A percentile compares a stretch with the other conserved stretches of the same genome.
These are phyloP conservation scores for Glyptemys insculpta DNA, from an alignment of 2,797 vertebrate genomes.

Conservation along the genomic window DNA sequence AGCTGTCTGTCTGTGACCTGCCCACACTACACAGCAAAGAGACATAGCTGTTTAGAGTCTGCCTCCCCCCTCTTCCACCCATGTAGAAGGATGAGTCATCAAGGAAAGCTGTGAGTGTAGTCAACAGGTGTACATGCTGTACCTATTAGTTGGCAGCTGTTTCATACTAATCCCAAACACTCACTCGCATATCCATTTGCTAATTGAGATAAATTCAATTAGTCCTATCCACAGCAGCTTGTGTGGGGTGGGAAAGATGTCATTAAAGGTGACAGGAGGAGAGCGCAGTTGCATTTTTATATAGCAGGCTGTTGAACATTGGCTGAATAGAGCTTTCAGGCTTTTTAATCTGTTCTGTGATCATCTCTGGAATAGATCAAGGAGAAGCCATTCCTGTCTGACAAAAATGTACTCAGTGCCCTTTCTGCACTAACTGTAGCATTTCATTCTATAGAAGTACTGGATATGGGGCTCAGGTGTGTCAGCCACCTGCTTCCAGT, in stretches of 20 bases:
- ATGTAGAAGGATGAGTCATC: neutral
- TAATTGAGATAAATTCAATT: neutral
- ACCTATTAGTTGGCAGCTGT: neutral
- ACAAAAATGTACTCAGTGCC: constrained; percentile 18
- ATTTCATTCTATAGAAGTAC: neutral
- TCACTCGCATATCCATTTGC: neutral
- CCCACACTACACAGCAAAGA: neutral
- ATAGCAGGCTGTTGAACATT: neutral
- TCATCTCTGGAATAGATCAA: constrained; percentile 59
- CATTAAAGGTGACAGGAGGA: neutral
- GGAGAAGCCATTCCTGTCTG: constrained; percentile 22
- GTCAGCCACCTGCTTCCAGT: neutral
- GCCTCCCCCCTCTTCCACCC: neutral
- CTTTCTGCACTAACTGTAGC: constrained; percentile 14
- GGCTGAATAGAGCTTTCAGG: constrained; percentile 4
- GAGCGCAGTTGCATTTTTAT: neutral
- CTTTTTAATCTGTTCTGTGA: constrained; percentile 54
- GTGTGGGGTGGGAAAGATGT: neutral
- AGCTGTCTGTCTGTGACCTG: neutral
- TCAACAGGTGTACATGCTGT: neutral
- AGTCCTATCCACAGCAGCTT: rapidly evolving
- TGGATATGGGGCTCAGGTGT: neutral
- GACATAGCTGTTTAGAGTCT: neutral
- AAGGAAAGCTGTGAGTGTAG: neutral
- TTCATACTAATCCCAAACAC: neutral